A percentile compares a stretch with the other conserved stretches of the same genome.
Conservation (phyloP, 2,888 invertebrate genomes). For the Elmis aenea region DNA sequence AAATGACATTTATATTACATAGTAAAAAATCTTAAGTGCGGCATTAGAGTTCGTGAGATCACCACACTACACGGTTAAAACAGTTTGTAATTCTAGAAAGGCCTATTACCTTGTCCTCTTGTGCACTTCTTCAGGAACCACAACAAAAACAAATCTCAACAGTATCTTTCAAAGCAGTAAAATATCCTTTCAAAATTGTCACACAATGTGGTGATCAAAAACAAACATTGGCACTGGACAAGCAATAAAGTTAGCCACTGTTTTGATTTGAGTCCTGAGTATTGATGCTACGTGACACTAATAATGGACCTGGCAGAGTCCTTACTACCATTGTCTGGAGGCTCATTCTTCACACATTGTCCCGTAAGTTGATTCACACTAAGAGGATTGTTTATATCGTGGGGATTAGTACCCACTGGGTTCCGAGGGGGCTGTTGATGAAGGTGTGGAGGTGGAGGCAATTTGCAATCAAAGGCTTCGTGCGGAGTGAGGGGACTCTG, state of each 20-base stretch:
- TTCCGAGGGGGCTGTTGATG: slow-evolving; percentile 56
- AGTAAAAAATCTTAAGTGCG: slow-evolving; percentile 39
- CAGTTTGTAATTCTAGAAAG: too few relatives aligned
- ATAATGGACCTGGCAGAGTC: slow-evolving; percentile 45
- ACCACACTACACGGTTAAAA: slow-evolving; percentile 30
- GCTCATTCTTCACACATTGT: slow-evolving; percentile 49
- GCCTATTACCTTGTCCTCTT: too few relatives aligned
- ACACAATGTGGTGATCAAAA: too few relatives aligned
- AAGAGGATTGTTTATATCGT: slow-evolving; percentile 87
- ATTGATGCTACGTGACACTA: slow-evolving; percentile 45
- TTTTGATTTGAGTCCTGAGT: slow-evolving; percentile 8
- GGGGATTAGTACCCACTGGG: slow-evolving; percentile 87
- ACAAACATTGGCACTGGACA: not conserved
- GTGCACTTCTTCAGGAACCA: too few relatives aligned
- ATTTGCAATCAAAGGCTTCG: slow-evolving; percentile 43
- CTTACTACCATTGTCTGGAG: slow-evolving; percentile 40
- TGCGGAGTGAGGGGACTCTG: slow-evolving; percentile 47
- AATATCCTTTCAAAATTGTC: too few relatives aligned
- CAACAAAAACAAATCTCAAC: too few relatives aligned
- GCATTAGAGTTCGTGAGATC: slow-evolving; percentile 40
- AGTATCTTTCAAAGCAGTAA: too few relatives aligned
- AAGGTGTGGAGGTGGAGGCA: slow-evolving; percentile 44
- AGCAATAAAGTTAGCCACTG: not conserved
- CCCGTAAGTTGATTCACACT: slow-evolving; percentile 87
- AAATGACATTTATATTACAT: slow-evolving; percentile 51